These are phyloP conservation scores for Shargacucullia verbasci DNA, from an alignment of 2,888 invertebrate species.

Conservation along the genomic window DNA sequence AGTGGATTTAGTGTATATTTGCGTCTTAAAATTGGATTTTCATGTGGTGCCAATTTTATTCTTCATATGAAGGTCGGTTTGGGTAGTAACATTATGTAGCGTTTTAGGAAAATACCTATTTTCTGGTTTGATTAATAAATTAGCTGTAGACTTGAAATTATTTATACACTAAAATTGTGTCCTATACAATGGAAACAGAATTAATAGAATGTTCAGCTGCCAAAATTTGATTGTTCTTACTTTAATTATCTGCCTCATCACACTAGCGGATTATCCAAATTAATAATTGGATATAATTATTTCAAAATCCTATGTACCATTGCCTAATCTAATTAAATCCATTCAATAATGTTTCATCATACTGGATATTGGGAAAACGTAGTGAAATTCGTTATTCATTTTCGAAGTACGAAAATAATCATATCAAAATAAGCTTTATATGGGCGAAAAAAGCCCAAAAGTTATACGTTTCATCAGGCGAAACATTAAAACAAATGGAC, in stretches of 20 bases:
- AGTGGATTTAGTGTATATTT: constrained; percentile 4
- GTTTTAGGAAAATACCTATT: no score
- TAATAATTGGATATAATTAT: constrained; percentile 29
- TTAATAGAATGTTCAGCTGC: background rate
- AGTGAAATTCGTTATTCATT: constrained; percentile 14
- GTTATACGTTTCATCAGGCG: constrained; percentile 78
- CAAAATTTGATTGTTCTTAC: constrained; percentile 3
- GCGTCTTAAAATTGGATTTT: constrained; percentile 15
- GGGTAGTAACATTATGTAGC: no score
- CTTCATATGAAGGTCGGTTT: no score
- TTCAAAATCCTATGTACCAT: constrained; percentile 20
- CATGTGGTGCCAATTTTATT: background rate
- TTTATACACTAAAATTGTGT: no score
- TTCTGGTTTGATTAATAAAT: no score
- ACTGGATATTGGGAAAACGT: constrained; percentile 1
- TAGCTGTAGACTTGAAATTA: no score
- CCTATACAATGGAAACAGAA: no score
- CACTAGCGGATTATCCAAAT: constrained; percentile 19
- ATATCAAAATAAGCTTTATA: constrained; percentile 31
- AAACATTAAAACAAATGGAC: constrained; percentile 85
- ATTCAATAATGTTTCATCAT: constrained; percentile 27
- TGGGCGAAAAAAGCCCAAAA: constrained; percentile 50
- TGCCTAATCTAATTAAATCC: constrained; percentile 3
- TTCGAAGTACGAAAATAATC: constrained; percentile 30
- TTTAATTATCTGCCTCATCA: constrained; percentile 23